phyloP scores from a whole-genome alignment of 2,797 vertebrate genomes.

The Natrix natrix region DNA sequence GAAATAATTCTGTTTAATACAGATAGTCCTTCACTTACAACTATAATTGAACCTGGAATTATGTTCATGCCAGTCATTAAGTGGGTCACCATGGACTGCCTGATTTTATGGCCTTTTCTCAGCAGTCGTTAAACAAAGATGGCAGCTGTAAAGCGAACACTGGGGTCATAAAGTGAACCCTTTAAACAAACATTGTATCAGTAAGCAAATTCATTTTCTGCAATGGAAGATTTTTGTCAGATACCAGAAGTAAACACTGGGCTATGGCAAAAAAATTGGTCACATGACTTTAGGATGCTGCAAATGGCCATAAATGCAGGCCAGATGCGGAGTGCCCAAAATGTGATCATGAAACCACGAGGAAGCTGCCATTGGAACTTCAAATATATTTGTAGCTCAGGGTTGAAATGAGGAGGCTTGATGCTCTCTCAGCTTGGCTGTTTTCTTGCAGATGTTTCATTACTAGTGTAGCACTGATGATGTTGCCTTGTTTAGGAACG shows the following conservation, averaged over 20 bases:
- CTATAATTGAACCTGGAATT: neutral
- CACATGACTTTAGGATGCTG: neutral
- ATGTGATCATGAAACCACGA: neutral
- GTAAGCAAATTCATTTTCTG: neutral
- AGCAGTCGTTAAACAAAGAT: neutral
- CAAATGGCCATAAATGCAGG: neutral
- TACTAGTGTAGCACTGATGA: neutral
- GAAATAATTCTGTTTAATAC: neutral
- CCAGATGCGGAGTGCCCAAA: neutral
- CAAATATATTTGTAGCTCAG: neutral
- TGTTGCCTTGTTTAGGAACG: neutral
- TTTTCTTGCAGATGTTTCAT: neutral
- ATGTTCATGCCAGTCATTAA: neutral
- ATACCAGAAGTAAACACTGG: neutral
- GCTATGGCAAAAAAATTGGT: neutral
- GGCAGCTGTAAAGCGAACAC: neutral
- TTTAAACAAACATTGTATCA: neutral
- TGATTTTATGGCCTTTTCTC: neutral
- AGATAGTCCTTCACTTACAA: neutral
- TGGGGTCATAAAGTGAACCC: neutral
- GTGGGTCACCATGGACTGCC: neutral
- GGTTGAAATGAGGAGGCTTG: neutral
- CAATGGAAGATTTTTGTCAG: neutral
- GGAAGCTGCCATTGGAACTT: neutral
- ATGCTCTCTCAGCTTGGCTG: neutral